Evolutionary conservation across 2,888 invertebrate species (phyloP).

Genomic region (Lasioglossum lativentre): DNA sequence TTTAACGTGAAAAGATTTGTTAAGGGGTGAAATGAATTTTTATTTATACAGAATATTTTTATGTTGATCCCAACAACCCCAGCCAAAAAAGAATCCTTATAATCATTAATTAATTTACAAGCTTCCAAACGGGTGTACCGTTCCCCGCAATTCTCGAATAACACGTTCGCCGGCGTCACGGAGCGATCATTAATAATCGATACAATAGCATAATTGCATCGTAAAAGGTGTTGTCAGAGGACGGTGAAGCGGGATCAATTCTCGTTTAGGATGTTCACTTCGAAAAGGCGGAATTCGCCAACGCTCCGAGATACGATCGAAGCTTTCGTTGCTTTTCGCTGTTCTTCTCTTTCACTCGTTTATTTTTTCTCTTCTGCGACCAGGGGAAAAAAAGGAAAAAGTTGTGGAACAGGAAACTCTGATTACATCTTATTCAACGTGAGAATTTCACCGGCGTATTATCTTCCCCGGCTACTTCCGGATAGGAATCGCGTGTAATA

Average conservation of each 20-base stretch:
- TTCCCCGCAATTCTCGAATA: neutral
- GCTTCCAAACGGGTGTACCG: neutral
- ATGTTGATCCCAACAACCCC: too few relatives aligned
- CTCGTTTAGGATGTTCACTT: neutral
- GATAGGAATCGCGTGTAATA: constrained; percentile 54
- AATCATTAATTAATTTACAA: neutral
- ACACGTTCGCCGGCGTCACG: neutral
- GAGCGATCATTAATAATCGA: constrained; percentile 7
- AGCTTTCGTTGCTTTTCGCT: neutral
- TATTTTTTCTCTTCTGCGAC: neutral
- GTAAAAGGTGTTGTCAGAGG: constrained; percentile 13
- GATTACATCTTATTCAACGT: constrained; percentile 66
- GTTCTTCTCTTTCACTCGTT: neutral
- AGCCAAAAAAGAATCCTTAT: neutral
- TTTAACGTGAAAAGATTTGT: too few relatives aligned
- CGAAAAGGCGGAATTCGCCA: neutral
- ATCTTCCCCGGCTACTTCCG: constrained; percentile 57
- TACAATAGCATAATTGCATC: constrained; percentile 19
- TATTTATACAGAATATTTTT: too few relatives aligned
- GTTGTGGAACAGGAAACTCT: constrained; percentile 57
- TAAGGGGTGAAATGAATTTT: too few relatives aligned
- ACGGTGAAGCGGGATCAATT: neutral
- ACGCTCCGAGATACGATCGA: neutral
- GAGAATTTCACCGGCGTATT: constrained; percentile 53
- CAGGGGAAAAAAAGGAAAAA: neutral